phyloP scores from a whole-genome alignment of 2,888 invertebrate genomes.

The Stenolophus ochropezus region DNA sequence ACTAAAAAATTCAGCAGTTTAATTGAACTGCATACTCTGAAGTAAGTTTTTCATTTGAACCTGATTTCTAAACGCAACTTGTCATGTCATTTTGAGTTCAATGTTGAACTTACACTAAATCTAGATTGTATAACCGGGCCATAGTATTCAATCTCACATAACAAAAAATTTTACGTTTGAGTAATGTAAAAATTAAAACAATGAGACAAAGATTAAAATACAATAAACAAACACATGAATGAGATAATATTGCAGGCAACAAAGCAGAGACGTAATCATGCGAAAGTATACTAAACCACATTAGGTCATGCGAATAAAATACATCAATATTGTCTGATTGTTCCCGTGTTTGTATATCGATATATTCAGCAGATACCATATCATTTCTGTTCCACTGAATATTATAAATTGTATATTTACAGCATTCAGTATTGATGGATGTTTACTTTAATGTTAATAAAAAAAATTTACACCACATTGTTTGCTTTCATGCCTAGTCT shows the following conservation, averaged over 20 bases:
- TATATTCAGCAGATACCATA: slow-evolving; percentile 11
- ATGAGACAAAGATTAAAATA: not conserved
- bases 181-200: not conserved
- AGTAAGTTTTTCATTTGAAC: no score
- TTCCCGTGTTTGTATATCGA: slow-evolving; percentile 24
- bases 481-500: not conserved
- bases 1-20: no score
- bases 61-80: no score
- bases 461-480: not conserved
- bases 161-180: no score
- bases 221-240: not conserved
- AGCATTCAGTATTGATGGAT: slow-evolving; percentile 2
- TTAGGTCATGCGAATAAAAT: slow-evolving; percentile 28
- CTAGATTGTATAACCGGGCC: no score
- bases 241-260: not conserved
- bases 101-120: no score
- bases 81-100: no score
- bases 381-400: slow-evolving; percentile 18
- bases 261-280: not conserved
- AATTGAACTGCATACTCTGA: no score
- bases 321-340: slow-evolving; percentile 22
- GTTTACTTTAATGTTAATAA: not conserved
- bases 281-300: slow-evolving; percentile 23
- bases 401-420: slow-evolving; percentile 25
- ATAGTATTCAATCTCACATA: no score